Evolutionary conservation across 2,113 vertebrate genomes (phyloP), one percentile per base, ranked within the genome.

Genomic region (Ailurus styani): DNA sequence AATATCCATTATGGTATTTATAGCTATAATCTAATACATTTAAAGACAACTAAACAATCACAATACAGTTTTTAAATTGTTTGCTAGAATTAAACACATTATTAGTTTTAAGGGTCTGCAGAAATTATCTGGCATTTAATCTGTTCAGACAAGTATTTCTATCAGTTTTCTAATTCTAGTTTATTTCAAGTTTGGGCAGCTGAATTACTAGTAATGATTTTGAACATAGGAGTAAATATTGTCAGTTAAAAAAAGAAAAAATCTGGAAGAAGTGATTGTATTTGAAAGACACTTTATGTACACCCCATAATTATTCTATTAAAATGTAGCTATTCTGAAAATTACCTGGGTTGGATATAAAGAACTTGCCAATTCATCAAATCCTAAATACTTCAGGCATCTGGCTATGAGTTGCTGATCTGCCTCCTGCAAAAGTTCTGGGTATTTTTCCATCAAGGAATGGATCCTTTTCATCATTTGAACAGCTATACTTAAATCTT

Each of bases 381-480:
- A 98, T 89, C 96, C 98, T 87, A 98, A 97, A 54, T 90, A 96
- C 8, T 2, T 89, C 83, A 98, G 98, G 57, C 96, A 97, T 96
- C 82, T 96, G 81, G 78, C 87, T 97, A 98, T 97, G 68, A 87
- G 62, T 7, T 97, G 75, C 50, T 18, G 45, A 87, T 96, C 96
- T 91, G 45, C 50, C 73, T 96, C 97, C 86, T 98, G 78, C 60
- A 98, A 72, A 95, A 98, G 83, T 82, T 98, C 96, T 81, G 98
- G 37, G 27, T 98, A 90, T 73, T 98, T 98, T 70, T 93, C 92
- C 83, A 98, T 47, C 21, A 98, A 88, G 45, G 90, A 98, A 57
- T 97, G 84, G 50, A 98, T 98, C 83, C 97, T 98, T 98, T 96
- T 98, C 97, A 98, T 99, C 90, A 98, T 85, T 93, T 98, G 91